Evolutionary conservation across 2,888 invertebrate genomes (phyloP).

Genomic region (Habroteleia sp.): DNA sequence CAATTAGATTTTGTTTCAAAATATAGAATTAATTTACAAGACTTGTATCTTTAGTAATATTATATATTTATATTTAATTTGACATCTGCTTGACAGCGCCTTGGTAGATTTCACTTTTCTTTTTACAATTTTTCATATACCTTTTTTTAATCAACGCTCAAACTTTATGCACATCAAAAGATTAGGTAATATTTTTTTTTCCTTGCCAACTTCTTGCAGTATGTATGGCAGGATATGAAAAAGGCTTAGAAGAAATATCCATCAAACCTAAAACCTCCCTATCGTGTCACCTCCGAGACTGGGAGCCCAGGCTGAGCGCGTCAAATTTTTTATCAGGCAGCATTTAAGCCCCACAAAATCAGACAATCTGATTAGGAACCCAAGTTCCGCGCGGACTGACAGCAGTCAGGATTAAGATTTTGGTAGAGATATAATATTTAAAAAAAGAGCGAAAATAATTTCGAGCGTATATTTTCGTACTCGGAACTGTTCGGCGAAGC

Average conservation of each 20-base stretch:
- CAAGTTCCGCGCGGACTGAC: conserved; percentile 32
- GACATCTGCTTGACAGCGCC: too few species aligned
- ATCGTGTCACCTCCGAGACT: conserved; percentile 24
- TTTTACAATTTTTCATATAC: too few species aligned
- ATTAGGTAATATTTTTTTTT: too few species aligned
- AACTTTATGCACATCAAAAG: too few species aligned
- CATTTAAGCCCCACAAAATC: conserved; percentile 47
- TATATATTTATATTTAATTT: too few species aligned
- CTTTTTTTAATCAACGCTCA: too few species aligned
- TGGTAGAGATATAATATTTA: conserved; percentile 33
- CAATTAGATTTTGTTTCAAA: too few species aligned
- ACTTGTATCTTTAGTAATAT: too few species aligned
- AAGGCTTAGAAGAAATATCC: conserved; percentile 30
- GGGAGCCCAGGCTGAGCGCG: conserved; percentile 19
- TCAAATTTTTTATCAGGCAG: conserved; percentile 43
- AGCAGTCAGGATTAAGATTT: conserved; percentile 41
- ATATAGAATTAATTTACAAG: too few species aligned
- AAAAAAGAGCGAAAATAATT: conserved; percentile 42
- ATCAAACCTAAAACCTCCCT: conserved; percentile 28
- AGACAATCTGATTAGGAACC: conserved; percentile 42
- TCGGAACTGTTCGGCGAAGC: conserved; percentile 68
- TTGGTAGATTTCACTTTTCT: too few species aligned
- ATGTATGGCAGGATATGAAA: conserved; percentile 7
- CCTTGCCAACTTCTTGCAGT: too few species aligned
- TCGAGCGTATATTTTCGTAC: conserved; percentile 69